These are phyloP conservation scores for Pterocles orientalis DNA, from an alignment of 2,113 vertebrate genomes.

Conservation along the genomic window DNA sequence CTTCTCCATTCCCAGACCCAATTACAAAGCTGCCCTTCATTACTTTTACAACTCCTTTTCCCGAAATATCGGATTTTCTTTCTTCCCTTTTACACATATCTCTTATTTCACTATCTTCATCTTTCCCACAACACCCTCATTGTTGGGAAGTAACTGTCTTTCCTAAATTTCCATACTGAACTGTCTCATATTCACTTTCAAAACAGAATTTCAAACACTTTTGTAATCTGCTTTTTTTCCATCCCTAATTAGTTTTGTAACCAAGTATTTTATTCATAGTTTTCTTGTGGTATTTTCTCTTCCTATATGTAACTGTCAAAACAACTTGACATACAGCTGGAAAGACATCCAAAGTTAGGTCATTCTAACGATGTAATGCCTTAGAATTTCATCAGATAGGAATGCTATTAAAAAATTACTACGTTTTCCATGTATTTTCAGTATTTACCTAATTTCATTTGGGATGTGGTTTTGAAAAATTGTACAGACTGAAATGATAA, in stretches of 20 bases:
- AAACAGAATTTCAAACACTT: neutral
- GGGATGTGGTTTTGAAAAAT: neutral
- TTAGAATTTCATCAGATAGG: neutral
- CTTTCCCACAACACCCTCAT: neutral
- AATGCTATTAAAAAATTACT: neutral
- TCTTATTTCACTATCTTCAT: neutral
- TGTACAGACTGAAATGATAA: neutral
- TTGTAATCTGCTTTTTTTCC: neutral
- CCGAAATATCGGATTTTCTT: neutral
- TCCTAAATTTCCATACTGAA: neutral
- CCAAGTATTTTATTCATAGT: neutral
- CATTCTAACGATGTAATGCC: neutral
- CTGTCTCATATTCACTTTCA: neutral
- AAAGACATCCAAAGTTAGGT: neutral
- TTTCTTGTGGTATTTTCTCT: neutral
- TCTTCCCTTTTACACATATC: neutral
- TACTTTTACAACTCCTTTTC: neutral
- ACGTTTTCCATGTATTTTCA: neutral
- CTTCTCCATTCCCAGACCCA: neutral
- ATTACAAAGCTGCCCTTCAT: neutral
- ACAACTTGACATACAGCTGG: neutral
- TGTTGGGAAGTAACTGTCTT: neutral
- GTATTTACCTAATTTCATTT: neutral
- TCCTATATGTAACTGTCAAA: neutral
- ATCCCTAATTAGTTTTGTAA: neutral